phyloP scores from a whole-genome alignment of 2,797 vertebrate genomes.

The Rhadinocentrus ornatus region DNA sequence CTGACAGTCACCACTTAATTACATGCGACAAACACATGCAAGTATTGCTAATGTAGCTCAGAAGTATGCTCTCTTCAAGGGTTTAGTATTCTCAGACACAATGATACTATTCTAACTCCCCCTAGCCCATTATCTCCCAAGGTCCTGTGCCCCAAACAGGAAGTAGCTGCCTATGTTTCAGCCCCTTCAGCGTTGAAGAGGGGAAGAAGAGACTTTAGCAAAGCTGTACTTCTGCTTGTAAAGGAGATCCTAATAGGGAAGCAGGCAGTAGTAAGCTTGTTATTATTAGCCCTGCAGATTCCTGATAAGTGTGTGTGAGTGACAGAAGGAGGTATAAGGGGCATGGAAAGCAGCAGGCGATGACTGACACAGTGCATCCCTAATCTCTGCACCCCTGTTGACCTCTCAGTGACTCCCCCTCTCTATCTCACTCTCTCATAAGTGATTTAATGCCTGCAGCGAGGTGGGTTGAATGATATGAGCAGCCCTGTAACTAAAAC shows the following conservation, averaged over 20 bases:
- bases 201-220: conserved; percentile 2
- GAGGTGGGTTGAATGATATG: conserved; percentile 13
- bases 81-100: conserved; percentile 29
- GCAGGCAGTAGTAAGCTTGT: conserved; percentile 31
- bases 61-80: conserved; percentile 2
- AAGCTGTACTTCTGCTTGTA: not conserved
- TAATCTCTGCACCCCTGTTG: conserved; percentile 30
- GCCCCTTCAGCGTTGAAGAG: conserved; percentile 27
- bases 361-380: conserved; percentile 47
- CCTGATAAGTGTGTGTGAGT: conserved; percentile 52
- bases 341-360: conserved; percentile 60
- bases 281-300: conserved; percentile 54
- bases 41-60: not conserved
- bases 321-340: conserved; percentile 13
- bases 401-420: conserved; percentile 35
- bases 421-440: not conserved
- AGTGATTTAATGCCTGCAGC: conserved; percentile 33
- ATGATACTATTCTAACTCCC: conserved; percentile 19
- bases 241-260: not conserved
- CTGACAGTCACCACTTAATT: conserved; percentile 55
- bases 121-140: conserved; percentile 38
- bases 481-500: not conserved
- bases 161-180: conserved; percentile 55
- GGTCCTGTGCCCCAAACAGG: conserved; percentile 63
- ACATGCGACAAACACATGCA: not conserved